Evolutionary conservation across 2,888 invertebrate genomes (phyloP).

Genomic region (Petrolisthes manimaculis): DNA sequence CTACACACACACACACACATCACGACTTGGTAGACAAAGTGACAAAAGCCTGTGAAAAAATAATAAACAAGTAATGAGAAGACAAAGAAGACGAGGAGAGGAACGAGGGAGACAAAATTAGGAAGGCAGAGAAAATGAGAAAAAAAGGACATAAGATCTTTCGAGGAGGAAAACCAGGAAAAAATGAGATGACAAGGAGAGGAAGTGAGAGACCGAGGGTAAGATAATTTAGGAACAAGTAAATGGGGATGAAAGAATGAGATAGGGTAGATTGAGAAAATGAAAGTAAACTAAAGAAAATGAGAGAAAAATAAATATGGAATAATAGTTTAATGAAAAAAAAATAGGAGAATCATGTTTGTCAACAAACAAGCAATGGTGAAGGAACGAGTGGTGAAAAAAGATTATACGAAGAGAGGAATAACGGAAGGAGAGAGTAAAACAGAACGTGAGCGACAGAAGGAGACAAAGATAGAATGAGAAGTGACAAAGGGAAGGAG

Average conservation of each 20-base stretch:
- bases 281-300: neutral
- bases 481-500: neutral
- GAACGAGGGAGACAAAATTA: neutral
- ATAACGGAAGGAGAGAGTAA: neutral
- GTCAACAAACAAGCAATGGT: neutral
- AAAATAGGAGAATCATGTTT: neutral
- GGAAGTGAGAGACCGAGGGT: neutral
- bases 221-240: too few relatives aligned
- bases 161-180: neutral
- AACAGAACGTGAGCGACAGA: neutral
- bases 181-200: neutral
- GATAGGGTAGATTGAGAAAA: neutral
- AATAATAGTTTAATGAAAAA: neutral
- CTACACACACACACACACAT: too few relatives aligned
- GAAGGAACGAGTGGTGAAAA: neutral
- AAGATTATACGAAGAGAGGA: neutral
- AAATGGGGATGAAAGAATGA: too few relatives aligned
- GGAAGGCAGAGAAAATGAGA: too few relatives aligned
- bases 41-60: too few relatives aligned
- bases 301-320: neutral
- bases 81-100: neutral
- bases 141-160: neutral
- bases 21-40: too few relatives aligned
- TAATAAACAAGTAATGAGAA: neutral
- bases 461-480: neutral